Evolutionary conservation across 2,888 invertebrate species (phyloP).

Genomic region (Cotesia congregata): DNA sequence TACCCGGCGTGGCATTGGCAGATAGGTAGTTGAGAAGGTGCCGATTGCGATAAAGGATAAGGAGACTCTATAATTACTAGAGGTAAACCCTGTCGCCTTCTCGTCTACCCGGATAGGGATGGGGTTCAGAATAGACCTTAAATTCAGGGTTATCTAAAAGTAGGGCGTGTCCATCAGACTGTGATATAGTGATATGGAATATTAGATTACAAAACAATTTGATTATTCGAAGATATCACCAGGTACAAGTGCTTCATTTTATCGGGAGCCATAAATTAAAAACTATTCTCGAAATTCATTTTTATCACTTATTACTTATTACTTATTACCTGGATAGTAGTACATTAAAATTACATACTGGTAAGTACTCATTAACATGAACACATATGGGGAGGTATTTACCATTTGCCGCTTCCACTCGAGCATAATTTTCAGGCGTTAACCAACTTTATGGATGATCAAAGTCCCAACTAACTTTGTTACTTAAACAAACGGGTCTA

Average conservation of each 20-base stretch:
- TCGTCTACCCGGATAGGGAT: too few relatives aligned
- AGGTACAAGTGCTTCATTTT: too few relatives aligned
- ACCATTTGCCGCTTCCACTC: not conserved
- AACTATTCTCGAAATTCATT: not conserved
- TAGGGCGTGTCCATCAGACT: constrained; percentile 43
- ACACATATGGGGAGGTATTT: not conserved
- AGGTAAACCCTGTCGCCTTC: constrained; percentile 28
- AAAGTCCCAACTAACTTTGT: not conserved
- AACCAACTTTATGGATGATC: not conserved
- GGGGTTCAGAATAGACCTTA: constrained; percentile 38
- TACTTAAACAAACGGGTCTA: not conserved
- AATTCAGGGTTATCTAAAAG: constrained; percentile 41
- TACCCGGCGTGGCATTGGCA: not conserved
- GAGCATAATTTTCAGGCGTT: not conserved
- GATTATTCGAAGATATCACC: too few relatives aligned
- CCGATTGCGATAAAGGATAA: constrained; percentile 32
- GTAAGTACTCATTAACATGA: not conserved
- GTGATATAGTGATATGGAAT: too few relatives aligned
- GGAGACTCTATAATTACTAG: constrained; percentile 44
- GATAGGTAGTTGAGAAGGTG: constrained; percentile 18
- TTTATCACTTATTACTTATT: not conserved
- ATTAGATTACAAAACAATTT: too few relatives aligned
- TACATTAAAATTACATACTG: not conserved
- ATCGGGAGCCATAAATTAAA: too few relatives aligned
- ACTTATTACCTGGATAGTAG: constrained; percentile 4